Percentiles rank a stretch among this genome's conserved stretches.
Conservation (phyloP, 2,113 vertebrate species). For the Colinus virginianus region DNA sequence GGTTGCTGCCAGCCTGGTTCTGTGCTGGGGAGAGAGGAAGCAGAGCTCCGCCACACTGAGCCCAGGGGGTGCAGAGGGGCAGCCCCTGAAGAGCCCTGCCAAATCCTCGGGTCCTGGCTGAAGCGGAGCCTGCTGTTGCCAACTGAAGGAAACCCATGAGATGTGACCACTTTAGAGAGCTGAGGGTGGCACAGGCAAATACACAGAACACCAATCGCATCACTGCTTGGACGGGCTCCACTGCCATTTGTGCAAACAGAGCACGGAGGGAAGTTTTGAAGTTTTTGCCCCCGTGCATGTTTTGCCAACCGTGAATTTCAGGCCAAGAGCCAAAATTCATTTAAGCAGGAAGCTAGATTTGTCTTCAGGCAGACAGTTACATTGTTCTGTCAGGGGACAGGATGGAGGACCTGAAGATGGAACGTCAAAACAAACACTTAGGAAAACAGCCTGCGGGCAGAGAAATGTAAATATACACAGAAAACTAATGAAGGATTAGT, state of each 20-base stretch:
- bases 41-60: not conserved
- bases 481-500: conserved; percentile 9
- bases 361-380: conserved; percentile 45
- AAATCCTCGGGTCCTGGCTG: not conserved
- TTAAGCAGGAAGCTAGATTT: conserved; percentile 61
- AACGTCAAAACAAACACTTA: conserved; percentile 48
- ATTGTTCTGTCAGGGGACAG: conserved; percentile 39
- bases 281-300: not conserved
- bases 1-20: not conserved
- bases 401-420: conserved; percentile 40
- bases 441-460: conserved; percentile 50
- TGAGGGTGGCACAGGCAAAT: not conserved
- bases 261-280: conserved; percentile 41
- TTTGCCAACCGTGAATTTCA: conserved; percentile 47
- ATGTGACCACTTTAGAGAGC: not conserved
- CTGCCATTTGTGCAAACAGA: not conserved
- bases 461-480: not conserved
- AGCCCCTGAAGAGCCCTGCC: not conserved
- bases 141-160: not conserved
- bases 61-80: not conserved
- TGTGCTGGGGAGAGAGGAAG: not conserved
- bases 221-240: conserved; percentile 16
- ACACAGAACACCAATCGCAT: not conserved
- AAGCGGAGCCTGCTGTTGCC: not conserved
- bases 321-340: conserved; percentile 41